Evolutionary conservation across 1,140 invertebrate species (phyloP).

Genomic region (Heliconius hewitsoni): DNA sequence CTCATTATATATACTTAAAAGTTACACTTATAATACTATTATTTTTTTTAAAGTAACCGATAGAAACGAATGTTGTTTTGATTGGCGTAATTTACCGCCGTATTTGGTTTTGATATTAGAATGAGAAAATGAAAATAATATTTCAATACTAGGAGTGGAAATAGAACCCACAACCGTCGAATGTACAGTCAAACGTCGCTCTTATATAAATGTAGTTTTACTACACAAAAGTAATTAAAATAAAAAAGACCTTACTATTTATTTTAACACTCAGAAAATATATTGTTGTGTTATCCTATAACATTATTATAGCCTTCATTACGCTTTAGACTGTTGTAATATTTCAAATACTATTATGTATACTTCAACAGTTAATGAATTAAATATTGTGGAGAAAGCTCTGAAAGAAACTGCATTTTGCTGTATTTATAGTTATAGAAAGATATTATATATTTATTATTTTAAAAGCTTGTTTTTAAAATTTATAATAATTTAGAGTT

Average conservation of each 20-base stretch:
- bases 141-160: no score
- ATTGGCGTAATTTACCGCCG: no score
- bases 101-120: no score
- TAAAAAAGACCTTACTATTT: neutral
- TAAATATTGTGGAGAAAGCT: neutral
- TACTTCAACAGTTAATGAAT: neutral
- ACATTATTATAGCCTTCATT: neutral
- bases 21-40: no score
- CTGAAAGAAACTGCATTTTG: conserved; percentile 7
- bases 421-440: neutral
- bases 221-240: no score
- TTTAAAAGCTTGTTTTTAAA: neutral
- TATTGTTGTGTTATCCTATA: neutral
- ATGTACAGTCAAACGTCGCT: no score
- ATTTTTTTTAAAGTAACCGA: no score
- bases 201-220: no score
- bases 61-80: no score
- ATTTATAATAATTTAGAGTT: neutral
- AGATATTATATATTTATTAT: neutral
- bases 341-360: conserved; percentile 1
- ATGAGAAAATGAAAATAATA: no score
- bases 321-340: neutral
- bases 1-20: no score
- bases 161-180: no score
- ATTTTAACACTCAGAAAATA: neutral